Conservation (phyloP, 2,888 invertebrate genomes). For the Pterobdella sp. region DNA sequence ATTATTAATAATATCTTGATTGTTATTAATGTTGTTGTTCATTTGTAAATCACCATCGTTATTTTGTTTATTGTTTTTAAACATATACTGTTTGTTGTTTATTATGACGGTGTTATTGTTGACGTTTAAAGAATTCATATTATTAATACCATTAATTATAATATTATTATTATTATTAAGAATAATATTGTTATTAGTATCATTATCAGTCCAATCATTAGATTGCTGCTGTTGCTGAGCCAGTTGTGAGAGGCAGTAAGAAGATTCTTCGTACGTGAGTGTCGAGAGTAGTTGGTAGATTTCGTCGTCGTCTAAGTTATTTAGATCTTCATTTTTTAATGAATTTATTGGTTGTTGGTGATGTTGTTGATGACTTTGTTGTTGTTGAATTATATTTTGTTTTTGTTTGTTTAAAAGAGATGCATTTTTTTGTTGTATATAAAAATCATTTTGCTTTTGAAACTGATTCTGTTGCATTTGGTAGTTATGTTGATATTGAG, state of each 20-base stretch:
- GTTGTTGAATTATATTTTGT: neutral
- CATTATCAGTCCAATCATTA: neutral
- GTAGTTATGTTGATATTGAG: neutral
- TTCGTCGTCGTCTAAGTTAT: constrained; percentile 25
- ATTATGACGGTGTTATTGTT: neutral
- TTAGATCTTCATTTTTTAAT: neutral
- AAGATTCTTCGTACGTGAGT: constrained; percentile 17
- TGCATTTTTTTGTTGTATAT: neutral
- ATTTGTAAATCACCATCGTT: too few relatives aligned
- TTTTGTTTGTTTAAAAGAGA: neutral
- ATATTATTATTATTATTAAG: neutral
- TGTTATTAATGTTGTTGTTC: neutral
- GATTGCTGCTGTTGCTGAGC: neutral
- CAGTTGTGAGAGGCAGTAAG: constrained; percentile 19
- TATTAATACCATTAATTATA: neutral
- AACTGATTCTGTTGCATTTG: constrained; percentile 1
- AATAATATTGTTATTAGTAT: neutral
- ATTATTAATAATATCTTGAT: neutral
- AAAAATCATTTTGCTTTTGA: neutral
- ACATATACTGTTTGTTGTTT: neutral
- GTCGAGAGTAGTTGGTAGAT: neutral
- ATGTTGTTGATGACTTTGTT: neutral
- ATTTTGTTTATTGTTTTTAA: neutral
- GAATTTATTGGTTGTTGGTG: neutral
- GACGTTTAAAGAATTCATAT: neutral